Evolutionary conservation across 2,888 invertebrate genomes (phyloP).

Genomic region (Netelia inedita): DNA sequence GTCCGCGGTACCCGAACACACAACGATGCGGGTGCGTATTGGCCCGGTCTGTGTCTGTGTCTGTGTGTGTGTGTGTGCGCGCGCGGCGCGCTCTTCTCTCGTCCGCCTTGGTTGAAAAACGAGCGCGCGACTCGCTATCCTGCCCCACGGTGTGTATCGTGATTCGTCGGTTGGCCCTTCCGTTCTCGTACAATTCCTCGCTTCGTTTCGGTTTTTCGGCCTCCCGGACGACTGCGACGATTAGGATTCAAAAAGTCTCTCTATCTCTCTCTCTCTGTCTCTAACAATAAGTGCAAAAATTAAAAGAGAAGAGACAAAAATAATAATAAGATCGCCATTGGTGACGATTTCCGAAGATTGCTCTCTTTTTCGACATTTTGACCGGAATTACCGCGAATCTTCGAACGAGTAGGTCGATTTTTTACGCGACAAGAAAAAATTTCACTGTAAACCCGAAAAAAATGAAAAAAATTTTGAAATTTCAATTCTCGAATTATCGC

Average conservation of each 20-base stretch:
- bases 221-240: slow-evolving; percentile 5
- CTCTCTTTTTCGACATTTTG: too few species aligned
- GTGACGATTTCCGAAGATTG: too few species aligned
- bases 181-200: slow-evolving; percentile 57
- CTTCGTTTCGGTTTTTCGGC: slow-evolving; percentile 53
- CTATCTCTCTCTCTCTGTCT: too few species aligned
- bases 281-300: neutral
- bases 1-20: slow-evolving; percentile 63
- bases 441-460: neutral
- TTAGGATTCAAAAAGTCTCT: neutral
- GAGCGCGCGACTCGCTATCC: slow-evolving; percentile 56
- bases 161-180: slow-evolving; percentile 68
- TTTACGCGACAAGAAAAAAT: neutral
- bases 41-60: slow-evolving; percentile 30
- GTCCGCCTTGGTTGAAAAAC: slow-evolving; percentile 47
- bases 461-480: neutral
- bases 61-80: slow-evolving; percentile 22
- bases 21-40: slow-evolving; percentile 27
- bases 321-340: neutral
- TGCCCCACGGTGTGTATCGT: slow-evolving; percentile 59
- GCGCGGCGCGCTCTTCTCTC: slow-evolving; percentile 21
- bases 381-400: too few species aligned
- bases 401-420: too few species aligned
- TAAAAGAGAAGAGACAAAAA: neutral
- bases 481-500: neutral